Evolutionary conservation across 2,888 invertebrate species (phyloP).

Genomic region (Polymixis flavicincta): DNA sequence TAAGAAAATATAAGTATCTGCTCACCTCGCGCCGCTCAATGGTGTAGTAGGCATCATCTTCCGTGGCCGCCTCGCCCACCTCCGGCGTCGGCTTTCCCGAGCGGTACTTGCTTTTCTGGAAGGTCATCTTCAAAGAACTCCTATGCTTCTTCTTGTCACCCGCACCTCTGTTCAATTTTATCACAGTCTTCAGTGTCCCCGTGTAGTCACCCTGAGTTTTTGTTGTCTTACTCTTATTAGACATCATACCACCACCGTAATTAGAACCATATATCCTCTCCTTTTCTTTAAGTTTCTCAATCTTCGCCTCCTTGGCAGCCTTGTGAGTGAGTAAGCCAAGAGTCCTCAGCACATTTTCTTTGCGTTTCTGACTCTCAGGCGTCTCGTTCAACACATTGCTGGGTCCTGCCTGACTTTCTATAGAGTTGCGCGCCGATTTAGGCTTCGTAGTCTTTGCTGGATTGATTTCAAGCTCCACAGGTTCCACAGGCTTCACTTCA

Average conservation of each 20-base stretch:
- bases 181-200: slow-evolving; percentile 96
- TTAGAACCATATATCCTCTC: slow-evolving; percentile 79
- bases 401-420: slow-evolving; percentile 78
- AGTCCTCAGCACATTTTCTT: slow-evolving; percentile 94
- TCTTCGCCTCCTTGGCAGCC: slow-evolving; percentile 93
- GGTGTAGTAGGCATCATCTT: slow-evolving; percentile 91
- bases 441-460: slow-evolving; percentile 57
- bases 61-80: slow-evolving; percentile 78
- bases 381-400: slow-evolving; percentile 87
- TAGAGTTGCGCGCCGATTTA: slow-evolving; percentile 65
- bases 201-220: slow-evolving; percentile 91
- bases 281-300: slow-evolving; percentile 89
- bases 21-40: slow-evolving; percentile 91
- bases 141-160: slow-evolving; percentile 92
- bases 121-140: slow-evolving; percentile 94
- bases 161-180: slow-evolving; percentile 92
- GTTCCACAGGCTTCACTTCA: slow-evolving; percentile 58
- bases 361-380: slow-evolving; percentile 92
- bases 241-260: slow-evolving; percentile 71
- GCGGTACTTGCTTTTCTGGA: slow-evolving; percentile 93
- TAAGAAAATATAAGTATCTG: neutral
- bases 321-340: slow-evolving; percentile 94
- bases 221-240: slow-evolving; percentile 77
- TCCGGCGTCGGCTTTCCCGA: slow-evolving; percentile 89
- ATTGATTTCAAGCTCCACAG: slow-evolving; percentile 64